A percentile compares a stretch with the other conserved stretches of the same genome.
phyloP scores from a whole-genome alignment of 2,888 invertebrate genomes.

The Philhelius pedissequus region DNA sequence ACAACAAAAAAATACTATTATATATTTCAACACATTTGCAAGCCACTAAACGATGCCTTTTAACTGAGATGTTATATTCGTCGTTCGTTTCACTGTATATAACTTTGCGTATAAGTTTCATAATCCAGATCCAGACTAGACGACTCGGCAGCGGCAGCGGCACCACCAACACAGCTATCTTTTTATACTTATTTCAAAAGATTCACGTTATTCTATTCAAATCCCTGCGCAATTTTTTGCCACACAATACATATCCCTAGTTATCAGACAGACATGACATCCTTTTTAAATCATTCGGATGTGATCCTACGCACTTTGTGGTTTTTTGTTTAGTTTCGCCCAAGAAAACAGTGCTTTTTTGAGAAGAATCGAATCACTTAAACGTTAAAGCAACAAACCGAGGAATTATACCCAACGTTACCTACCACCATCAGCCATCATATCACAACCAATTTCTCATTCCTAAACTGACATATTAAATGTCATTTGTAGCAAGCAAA shows the following conservation, averaged over 20 bases:
- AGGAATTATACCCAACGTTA: slow-evolving; percentile 1
- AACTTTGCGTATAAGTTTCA: not conserved
- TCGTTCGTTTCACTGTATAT: not conserved
- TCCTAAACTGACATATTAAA: slow-evolving; percentile 5
- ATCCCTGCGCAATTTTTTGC: not conserved
- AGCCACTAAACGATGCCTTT: not conserved
- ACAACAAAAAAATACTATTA: not conserved
- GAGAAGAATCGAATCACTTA: slow-evolving; percentile 9
- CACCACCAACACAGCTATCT: not conserved
- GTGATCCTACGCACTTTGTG: slow-evolving; percentile 13
- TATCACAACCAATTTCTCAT: not conserved
- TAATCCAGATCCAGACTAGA: slow-evolving; percentile 2
- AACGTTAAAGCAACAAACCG: slow-evolving; percentile 5
- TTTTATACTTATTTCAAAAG: not conserved
- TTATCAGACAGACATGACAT: not conserved
- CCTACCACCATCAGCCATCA: not conserved
- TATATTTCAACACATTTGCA: not conserved
- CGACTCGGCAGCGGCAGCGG: not conserved
- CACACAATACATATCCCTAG: not conserved
- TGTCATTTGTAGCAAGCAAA: not conserved
- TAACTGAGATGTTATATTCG: not conserved
- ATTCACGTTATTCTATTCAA: not conserved
- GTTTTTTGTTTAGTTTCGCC: not conserved
- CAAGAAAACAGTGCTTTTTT: not conserved
- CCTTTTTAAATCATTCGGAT: not conserved